Percentiles rank a stretch among this genome's conserved stretches.
phyloP scores from a whole-genome alignment of 2,797 vertebrate genomes.

The Alfaro cultratus region DNA sequence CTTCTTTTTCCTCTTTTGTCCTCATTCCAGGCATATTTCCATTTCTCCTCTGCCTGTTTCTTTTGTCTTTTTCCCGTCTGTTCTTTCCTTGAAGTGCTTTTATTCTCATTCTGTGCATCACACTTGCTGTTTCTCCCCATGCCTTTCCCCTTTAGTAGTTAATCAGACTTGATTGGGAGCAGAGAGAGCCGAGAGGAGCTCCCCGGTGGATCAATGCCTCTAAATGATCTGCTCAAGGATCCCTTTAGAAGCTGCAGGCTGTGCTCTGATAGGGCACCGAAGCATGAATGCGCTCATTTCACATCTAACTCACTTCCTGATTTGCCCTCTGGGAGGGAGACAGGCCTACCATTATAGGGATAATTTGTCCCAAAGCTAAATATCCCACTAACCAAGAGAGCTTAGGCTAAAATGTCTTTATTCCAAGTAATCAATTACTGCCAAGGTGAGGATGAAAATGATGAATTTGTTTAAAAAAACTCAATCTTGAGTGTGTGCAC shows the following conservation, averaged over 20 bases:
- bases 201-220: constrained; percentile 80
- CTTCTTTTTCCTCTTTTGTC: constrained; percentile 39
- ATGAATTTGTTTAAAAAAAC: constrained; percentile 69
- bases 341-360: constrained; percentile 58
- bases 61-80: constrained; percentile 22
- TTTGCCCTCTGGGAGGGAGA: constrained; percentile 72
- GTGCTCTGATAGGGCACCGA: constrained; percentile 71
- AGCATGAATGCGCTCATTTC: constrained; percentile 80
- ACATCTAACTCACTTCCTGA: constrained; percentile 80
- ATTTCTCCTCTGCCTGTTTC: constrained; percentile 29
- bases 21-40: constrained; percentile 24
- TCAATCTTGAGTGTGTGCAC: constrained; percentile 26
- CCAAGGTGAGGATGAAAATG: constrained; percentile 69
- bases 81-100: constrained; percentile 41
- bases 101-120: constrained; percentile 61
- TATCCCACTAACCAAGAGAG: constrained; percentile 68
- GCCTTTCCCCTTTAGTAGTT: constrained; percentile 64
- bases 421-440: constrained; percentile 73
- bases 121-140: constrained; percentile 54
- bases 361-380: constrained; percentile 77
- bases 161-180: constrained; percentile 79
- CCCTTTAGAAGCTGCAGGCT: constrained; percentile 74
- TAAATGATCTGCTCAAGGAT: constrained; percentile 79
- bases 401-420: constrained; percentile 74
- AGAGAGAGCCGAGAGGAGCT: constrained; percentile 69